phyloP scores from a whole-genome alignment of 64 coral and sea anemone genomes.

The Actinia equina region DNA sequence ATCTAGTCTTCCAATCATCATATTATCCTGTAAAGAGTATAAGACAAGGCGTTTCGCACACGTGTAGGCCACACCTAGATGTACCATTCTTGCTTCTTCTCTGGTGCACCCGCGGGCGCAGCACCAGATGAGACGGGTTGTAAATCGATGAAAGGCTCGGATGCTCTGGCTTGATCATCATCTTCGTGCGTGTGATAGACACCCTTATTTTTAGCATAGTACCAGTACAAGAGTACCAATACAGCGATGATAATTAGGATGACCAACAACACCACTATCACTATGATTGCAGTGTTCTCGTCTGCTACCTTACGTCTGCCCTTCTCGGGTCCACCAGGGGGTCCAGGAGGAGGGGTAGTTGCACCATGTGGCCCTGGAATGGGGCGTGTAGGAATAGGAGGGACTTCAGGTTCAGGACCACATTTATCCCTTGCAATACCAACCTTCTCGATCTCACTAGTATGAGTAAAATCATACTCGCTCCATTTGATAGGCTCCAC shows the following conservation, averaged over 20 bases:
- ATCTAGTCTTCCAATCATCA: background rate
- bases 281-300: constrained; percentile 66
- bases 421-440: constrained; percentile 37
- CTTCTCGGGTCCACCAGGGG: background rate
- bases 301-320: constrained; percentile 15
- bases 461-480: constrained; percentile 45
- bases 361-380: background rate
- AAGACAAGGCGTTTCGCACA: background rate
- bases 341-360: background rate
- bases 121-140: constrained; percentile 22
- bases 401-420: constrained; percentile 34
- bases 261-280: constrained; percentile 75
- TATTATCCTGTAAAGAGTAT: background rate
- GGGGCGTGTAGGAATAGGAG: constrained; percentile 57
- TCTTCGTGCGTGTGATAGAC: constrained; percentile 90
- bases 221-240: constrained; percentile 74
- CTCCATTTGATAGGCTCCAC: constrained; percentile 62
- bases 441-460: background rate
- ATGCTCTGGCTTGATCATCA: constrained; percentile 40
- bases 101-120: constrained; percentile 24
- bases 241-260: constrained; percentile 58
- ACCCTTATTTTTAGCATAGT: constrained; percentile 83
- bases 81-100: constrained; percentile 90
- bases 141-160: constrained; percentile 66
- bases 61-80: constrained; percentile 25